phyloP scores from a whole-genome alignment of 2,113 vertebrate genomes.

The Pagrus major region DNA sequence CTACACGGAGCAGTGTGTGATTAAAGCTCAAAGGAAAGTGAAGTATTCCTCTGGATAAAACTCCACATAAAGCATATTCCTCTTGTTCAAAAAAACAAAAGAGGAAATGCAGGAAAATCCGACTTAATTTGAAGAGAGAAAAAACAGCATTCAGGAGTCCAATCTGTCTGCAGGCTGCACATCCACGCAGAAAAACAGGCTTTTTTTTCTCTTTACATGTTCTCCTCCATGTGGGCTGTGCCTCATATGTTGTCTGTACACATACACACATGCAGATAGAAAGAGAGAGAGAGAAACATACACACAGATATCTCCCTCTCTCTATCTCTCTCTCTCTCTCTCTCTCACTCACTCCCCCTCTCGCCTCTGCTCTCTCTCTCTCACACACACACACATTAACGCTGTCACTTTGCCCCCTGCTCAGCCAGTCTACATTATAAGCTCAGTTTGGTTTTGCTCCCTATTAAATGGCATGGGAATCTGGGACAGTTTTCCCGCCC shows the following conservation, averaged over 20 bases:
- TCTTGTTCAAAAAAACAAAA: slow-evolving; percentile 8
- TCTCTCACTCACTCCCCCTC: too few relatives aligned
- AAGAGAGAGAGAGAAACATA: slow-evolving; percentile 29
- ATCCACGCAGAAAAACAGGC: slow-evolving; percentile 43
- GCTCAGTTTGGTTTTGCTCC: slow-evolving; percentile 75
- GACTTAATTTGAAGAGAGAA: background rate
- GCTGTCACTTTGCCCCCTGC: slow-evolving; percentile 70
- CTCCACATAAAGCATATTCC: slow-evolving; percentile 18
- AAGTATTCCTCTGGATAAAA: slow-evolving; percentile 22
- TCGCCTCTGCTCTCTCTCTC: slow-evolving; percentile 13
- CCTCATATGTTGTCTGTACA: slow-evolving; percentile 63
- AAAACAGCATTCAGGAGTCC: slow-evolving; percentile 22
- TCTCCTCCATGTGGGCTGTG: slow-evolving; percentile 51
- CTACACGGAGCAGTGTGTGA: slow-evolving; percentile 45
- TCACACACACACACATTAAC: slow-evolving; percentile 55
- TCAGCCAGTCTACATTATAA: slow-evolving; percentile 71
- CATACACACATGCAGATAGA: slow-evolving; percentile 50
- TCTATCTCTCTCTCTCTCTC: slow-evolving; percentile 21
- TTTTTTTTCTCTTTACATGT: slow-evolving; percentile 60
- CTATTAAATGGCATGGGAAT: slow-evolving; percentile 78
- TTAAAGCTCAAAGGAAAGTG: slow-evolving; percentile 22
- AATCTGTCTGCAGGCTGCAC: slow-evolving; percentile 18
- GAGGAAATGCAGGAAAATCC: slow-evolving; percentile 46
- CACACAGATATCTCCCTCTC: slow-evolving; percentile 30
- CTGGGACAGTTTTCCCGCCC: slow-evolving; percentile 57